Conservation (phyloP, 1,140 invertebrate genomes). For the Neodiprion virginianus region DNA sequence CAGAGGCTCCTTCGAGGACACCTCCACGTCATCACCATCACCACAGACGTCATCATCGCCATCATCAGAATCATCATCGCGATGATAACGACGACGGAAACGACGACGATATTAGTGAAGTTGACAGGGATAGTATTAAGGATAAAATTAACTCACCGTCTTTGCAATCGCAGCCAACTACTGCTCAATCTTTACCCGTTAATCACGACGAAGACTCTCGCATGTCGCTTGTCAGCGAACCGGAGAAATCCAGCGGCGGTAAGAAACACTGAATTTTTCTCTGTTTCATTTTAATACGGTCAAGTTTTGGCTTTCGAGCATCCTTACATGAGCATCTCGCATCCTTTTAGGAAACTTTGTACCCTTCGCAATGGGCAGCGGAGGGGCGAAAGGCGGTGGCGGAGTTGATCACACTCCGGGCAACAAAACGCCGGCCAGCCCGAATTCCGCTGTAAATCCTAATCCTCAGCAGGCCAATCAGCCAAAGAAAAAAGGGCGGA, state of each 20-base stretch:
- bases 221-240: slow-evolving; percentile 57
- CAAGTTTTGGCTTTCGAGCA: background rate
- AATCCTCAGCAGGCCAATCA: slow-evolving; percentile 46
- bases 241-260: slow-evolving; percentile 57
- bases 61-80: slow-evolving; percentile 59
- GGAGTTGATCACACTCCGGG: slow-evolving; percentile 49
- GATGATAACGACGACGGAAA: slow-evolving; percentile 59
- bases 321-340: background rate
- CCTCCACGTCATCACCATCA: slow-evolving; percentile 57
- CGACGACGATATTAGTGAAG: slow-evolving; percentile 34
- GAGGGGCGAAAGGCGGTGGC: slow-evolving; percentile 40
- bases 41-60: slow-evolving; percentile 57
- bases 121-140: slow-evolving; percentile 47
- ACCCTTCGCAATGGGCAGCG: slow-evolving; percentile 55
- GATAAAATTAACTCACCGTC: slow-evolving; percentile 46
- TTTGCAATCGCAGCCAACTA: slow-evolving; percentile 31
- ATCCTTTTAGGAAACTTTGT: slow-evolving; percentile 54
- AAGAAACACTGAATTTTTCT: slow-evolving; percentile 8
- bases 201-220: slow-evolving; percentile 56
- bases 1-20: slow-evolving; percentile 51
- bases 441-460: slow-evolving; percentile 38
- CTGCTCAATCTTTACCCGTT: slow-evolving; percentile 35
- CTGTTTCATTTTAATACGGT: background rate
- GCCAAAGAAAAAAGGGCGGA: slow-evolving; percentile 72
- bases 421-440: slow-evolving; percentile 58